Base-by-base conservation (phyloP, 2,888 invertebrate genomes). In the Drosophila emarginata region DNA sequence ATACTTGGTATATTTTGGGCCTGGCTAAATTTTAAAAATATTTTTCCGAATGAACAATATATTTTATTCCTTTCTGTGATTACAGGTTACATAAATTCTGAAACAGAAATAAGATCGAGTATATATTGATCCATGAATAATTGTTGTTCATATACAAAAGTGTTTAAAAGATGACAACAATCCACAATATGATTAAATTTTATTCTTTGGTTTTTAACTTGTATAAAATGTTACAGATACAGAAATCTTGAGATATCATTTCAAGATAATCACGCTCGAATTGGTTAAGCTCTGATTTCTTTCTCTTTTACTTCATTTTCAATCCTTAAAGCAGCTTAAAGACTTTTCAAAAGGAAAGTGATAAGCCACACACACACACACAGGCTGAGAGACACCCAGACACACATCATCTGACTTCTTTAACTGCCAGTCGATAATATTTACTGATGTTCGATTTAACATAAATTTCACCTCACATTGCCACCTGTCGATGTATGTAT, bases 371-470 rank as follows among this genome's bases (percentile, higher is more conserved):
- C 15, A 57, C 36, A 69, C 28, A 11, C 28, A 60, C 50, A 69
- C 2, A 54, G 28, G 53, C n/a, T n/a, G 7, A 4, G 28, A 21
- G 21, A 14, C 32, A 15, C 18, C 36, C 21, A 56, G 66, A 60
- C 50, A 69, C 67, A 68, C 50, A 76, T 71, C 66, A 64, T 69
- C 64, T 40, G 61, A 65, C 65, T 71, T 79, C 66, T 67, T 77
- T 85, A 74, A 79, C 78, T 79, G 80, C 60, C 67, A 63, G 60
- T 74, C 62, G 80, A 80, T 70, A 61, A 53, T 51, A 72, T 67
- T 71, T 71, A 72, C 61, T 50, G 64, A 52, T 68, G 67, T 83
- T 87, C 85, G 87, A 80, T 85, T 85, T 78, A 78, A 78, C 83
- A 87, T 87, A 87, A 82, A 85, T 85, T 82, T 76, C 57, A 23